Conservation (phyloP, 2,888 invertebrate species). For the Dusona sp. region DNA sequence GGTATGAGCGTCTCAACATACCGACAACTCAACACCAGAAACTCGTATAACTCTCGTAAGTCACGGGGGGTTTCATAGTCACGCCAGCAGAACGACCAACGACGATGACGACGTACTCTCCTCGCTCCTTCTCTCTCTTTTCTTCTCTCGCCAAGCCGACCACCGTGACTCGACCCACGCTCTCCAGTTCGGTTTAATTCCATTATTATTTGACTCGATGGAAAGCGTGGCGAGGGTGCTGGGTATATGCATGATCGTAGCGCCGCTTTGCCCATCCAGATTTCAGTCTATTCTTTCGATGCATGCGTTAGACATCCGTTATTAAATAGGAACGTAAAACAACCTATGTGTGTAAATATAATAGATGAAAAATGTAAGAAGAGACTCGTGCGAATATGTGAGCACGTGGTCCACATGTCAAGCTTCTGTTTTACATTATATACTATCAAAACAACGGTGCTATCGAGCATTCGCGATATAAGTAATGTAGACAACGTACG, state of each 20-base stretch:
- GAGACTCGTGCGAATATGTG: conserved; percentile 55
- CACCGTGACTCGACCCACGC: conserved; percentile 64
- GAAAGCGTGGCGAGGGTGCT: conserved; percentile 36
- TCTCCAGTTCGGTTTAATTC: conserved; percentile 60
- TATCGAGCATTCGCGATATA: conserved; percentile 44
- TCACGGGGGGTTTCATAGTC: conserved; percentile 55
- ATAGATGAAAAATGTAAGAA: conserved; percentile 27
- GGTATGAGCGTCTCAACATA: conserved; percentile 57
- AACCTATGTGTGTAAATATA: conserved; percentile 1
- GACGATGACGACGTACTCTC: conserved; percentile 40
- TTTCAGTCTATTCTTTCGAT: conserved; percentile 3
- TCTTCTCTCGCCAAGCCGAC: conserved; percentile 36
- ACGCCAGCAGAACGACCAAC: conserved; percentile 41
- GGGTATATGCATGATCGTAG: conserved; percentile 7
- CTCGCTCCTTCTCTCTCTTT: background rate
- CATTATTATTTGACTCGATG: conserved; percentile 68
- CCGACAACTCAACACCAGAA: conserved; percentile 69
- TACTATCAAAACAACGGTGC: conserved; percentile 41
- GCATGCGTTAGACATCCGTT: conserved; percentile 20
- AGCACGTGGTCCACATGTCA: conserved; percentile 55
- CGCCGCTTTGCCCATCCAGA: conserved; percentile 8
- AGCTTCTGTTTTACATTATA: conserved; percentile 47
- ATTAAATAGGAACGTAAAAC: conserved; percentile 53
- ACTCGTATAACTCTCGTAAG: conserved; percentile 68
- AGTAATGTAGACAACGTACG: conserved; percentile 51